Conservation (phyloP, 2,888 invertebrate species). For the Acanthosoma haemorrhoidale region DNA sequence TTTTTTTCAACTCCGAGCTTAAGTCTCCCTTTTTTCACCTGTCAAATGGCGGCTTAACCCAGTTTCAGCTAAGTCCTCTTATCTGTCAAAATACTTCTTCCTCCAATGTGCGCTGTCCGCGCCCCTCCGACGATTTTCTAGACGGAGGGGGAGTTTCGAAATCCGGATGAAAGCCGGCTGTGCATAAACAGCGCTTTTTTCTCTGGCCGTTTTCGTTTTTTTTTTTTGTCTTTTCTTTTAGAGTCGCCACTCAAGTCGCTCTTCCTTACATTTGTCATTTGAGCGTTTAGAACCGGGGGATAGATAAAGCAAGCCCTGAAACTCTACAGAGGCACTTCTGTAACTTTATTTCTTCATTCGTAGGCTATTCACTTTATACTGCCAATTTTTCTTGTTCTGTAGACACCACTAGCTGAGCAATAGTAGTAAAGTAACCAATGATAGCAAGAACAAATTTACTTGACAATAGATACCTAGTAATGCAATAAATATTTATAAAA, state of each 20-base stretch:
- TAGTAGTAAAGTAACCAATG: no score
- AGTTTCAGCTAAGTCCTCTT: slow-evolving; percentile 4
- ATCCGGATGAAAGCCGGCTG: slow-evolving; percentile 11
- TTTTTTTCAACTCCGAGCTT: slow-evolving; percentile 3
- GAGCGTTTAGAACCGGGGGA: not conserved
- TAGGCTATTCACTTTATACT: no score
- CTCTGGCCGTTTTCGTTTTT: no score
- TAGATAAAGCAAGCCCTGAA: no score
- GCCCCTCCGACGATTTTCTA: not conserved
- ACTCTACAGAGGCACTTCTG: no score
- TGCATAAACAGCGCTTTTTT: not conserved
- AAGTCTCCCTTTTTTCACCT: not conserved
- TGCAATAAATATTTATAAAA: no score
- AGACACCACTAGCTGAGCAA: no score
- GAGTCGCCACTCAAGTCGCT: not conserved
- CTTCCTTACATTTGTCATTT: not conserved
- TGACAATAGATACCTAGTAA: no score
- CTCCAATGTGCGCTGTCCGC: not conserved
- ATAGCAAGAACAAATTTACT: no score
- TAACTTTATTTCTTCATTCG: no score
- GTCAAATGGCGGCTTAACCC: slow-evolving; percentile 5
- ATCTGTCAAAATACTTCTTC: not conserved
- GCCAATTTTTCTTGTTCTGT: no score
- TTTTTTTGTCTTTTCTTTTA: no score
- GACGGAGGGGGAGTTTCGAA: not conserved